Evolutionary conservation across 2,888 invertebrate species (phyloP), one percentile per base, ranked within the genome.

Genomic region (Ectemnius lituratus): DNA sequence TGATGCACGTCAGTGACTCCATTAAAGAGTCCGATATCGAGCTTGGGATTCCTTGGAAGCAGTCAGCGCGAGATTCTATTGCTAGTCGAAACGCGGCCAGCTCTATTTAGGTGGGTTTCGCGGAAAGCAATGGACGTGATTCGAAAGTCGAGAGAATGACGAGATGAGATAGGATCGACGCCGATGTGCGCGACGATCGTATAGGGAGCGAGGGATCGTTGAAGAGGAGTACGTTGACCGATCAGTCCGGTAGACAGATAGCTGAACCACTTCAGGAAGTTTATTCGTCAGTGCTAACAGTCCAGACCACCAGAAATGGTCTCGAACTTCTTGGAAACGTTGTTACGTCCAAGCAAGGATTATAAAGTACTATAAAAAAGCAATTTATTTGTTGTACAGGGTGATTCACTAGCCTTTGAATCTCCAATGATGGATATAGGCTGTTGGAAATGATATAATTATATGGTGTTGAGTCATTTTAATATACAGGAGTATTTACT

Each of bases 191-290:
- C 18, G 46, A 11, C 37, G 62, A 59, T 69, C 62, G 59, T 62
- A 66, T 59, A 70, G 59, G 49, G 66, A 58, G 58, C 37, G 62
- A 71, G 52, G 67, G 65, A 67, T 78, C 37, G 68, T 67, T 73
- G 73, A 71, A 73, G 76, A 72, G 80, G 76, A 72, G 80, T 73
- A 79, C 78, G 73, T 81, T 73, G 76, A 80, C 75, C 81, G 78
- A 80, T 80, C 71, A 67, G 64, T 62, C 66, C 46, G 69, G 57
- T 28, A 72, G 75, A 73, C 76, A 80, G 79, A 74, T 79, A 76
- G 76, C 65, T 76, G 68, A 71, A 66, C 68, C 67, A 73, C 57
- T 79, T 81, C 73, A 67, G 81, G 75, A 79, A 76, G 81, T 75
- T 73, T 71, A 71, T 77, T 71, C 76, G 70, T 62, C 62, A 14